Base-by-base conservation (phyloP, 2,888 invertebrate species). In the Dasysyrphus albostriatus region DNA sequence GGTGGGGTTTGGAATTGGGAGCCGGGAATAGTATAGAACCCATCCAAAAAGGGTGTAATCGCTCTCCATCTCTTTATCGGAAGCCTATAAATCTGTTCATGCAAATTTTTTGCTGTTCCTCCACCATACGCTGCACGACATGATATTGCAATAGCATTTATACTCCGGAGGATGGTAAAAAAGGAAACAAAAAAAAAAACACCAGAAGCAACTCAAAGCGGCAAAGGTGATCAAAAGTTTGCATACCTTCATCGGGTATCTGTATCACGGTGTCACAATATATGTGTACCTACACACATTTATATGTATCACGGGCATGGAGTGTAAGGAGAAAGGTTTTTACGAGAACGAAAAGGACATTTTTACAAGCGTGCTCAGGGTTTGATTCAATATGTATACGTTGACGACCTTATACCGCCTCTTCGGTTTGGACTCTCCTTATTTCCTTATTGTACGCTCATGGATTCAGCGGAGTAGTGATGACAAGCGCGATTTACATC, bases 21-120 rank as follows among this genome's bases (percentile, higher is more conserved):
- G 69, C 47, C 54, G 42, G 19, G n/a, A 14, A 54, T 39, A 54
- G 37, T 54, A 69, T 34, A 59, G 72, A 76, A 88, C 79, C 88
- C 79, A 88, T 88, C 88, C 88, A 88, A 88, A 88, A 88, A 88
- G 88, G 88, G 88, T 88, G 88, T 88, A 88, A 88, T 88, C 88
- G 88, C 88, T 88, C 88, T 88, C 88, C 83, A 88, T 88, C 88
- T 88, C 88, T 88, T 88, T 88, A 88, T 88, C 88, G 83, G 88
- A 83, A 88, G 88, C 88, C 88, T 88, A 88, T 88, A 88, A 88
- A 88, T 88, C 88, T 88, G 88, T 88, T 88, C 83, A 88, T 88
- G 88, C 88, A 88, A 88, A 88, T 88, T 79, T 83, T 59, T 61
- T 59, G 19, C 59, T 39, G 56, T 65, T 29, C 70, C 51, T 59